phyloP scores from a whole-genome alignment of 2,888 invertebrate species.

The Cephus pulcher region DNA sequence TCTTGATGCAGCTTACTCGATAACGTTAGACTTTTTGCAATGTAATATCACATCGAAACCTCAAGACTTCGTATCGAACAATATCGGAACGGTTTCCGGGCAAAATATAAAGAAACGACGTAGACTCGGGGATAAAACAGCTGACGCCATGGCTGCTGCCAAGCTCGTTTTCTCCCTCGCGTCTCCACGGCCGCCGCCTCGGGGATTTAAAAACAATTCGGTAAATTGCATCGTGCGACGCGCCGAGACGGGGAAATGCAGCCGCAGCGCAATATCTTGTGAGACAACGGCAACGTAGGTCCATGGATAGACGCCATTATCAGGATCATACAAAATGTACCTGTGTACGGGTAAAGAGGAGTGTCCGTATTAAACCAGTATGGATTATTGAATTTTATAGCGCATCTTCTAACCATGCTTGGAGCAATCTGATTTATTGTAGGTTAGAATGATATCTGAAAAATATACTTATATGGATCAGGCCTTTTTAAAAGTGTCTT shows the following conservation, averaged over 20 bases:
- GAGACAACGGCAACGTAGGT: neutral
- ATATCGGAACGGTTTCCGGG: neutral
- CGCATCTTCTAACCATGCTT: neutral
- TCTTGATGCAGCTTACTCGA: neutral
- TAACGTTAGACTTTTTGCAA: neutral
- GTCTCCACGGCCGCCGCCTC: slow-evolving; percentile 36
- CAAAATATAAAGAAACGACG: slow-evolving; percentile 3
- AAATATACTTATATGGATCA: neutral
- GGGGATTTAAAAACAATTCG: slow-evolving; percentile 64
- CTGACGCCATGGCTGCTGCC: slow-evolving; percentile 61
- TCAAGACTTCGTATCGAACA: neutral
- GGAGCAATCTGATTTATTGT: neutral
- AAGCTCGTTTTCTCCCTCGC: slow-evolving; percentile 34
- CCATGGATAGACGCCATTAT: neutral
- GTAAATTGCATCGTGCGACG: slow-evolving; percentile 54
- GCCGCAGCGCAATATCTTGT: neutral
- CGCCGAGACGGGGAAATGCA: neutral
- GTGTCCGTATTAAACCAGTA: neutral
- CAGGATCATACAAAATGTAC: neutral
- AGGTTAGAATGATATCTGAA: neutral
- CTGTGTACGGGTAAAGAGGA: neutral
- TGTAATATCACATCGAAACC: neutral
- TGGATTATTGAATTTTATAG: neutral
- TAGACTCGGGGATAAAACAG: slow-evolving; percentile 56
- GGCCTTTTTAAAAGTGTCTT: neutral